Base-by-base conservation (phyloP, 2,888 invertebrate species). In the Pristionchus fissidentatus region DNA sequence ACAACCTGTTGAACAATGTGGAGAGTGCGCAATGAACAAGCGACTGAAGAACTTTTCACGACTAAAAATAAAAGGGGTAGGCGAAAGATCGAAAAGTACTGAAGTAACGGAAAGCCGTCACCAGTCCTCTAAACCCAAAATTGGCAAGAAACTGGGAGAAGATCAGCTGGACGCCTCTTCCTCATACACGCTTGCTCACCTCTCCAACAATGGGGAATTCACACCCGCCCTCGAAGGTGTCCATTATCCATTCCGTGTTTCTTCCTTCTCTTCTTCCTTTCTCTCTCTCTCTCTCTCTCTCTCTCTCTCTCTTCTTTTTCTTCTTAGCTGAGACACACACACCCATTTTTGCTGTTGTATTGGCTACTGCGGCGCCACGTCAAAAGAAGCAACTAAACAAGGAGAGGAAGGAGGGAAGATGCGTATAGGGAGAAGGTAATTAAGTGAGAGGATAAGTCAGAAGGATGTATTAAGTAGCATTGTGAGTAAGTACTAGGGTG, bases 241-340 rank as follows among this genome's bases (percentile, higher is more conserved):
- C 66, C 66, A 66, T 66, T 66, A 66, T 66, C 66, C 66, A 66
- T 66, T 66, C 66, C 38, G 66, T 66, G n/a, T n/a, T n/a, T n/a
- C n/a, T n/a, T n/a, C n/a, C n/a, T n/a, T n/a, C n/a, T n/a, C n/a
- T 66, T 66, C 66, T 66, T 66, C 66, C 66, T 66, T 22, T 19
- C 38, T 66, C 66, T 66, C 66, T 66, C 38, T 38, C 22, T 66
- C 38, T 66, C 66, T 66, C 32, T 22, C 38, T 19, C 41, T 22
- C 66, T 41, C 66, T 66, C 38, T 55, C 38, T 41, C 38, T 38
- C 38, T 22, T 55, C 38, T 66, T 22, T 22, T 35, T 55, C 55
- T 4, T 55, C 7, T 55, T 26, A 10, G 8, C 26, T 26, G n/a
- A n/a, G n/a, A n/a, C 66, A 38, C 19, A 38, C 38, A 29, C 62